A percentile compares a stretch with the other conserved stretches of the same genome.
Conservation (phyloP, 2,888 invertebrate species). For the Tipula unca region DNA sequence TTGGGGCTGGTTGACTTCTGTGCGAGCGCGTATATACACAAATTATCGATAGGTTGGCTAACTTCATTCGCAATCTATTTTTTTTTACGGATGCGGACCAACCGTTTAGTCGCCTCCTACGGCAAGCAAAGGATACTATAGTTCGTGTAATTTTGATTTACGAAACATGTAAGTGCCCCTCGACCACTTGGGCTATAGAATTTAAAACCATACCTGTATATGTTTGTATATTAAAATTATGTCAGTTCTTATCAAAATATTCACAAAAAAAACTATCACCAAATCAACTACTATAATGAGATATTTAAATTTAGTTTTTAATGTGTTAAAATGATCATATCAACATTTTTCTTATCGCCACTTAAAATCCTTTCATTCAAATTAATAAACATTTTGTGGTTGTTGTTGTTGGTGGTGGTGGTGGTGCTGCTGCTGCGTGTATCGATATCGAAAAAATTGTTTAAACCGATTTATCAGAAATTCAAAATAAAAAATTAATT, state of each 20-base stretch:
- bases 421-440: neutral
- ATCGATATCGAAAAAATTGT: neutral
- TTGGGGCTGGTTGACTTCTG: too few species aligned
- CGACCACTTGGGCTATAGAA: too few species aligned
- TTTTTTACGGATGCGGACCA: too few species aligned
- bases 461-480: neutral
- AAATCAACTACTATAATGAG: neutral
- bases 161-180: too few species aligned
- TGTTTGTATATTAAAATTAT: neutral
- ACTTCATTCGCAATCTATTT: too few species aligned
- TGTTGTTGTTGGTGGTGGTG: neutral
- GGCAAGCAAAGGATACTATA: too few species aligned
- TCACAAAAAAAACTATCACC: neutral
- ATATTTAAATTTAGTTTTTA: conserved; percentile 8
- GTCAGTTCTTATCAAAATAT: neutral
- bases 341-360: neutral
- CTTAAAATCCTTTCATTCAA: neutral
- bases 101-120: too few species aligned
- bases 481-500: neutral
- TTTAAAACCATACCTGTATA: neutral
- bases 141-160: too few species aligned
- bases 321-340: conserved; percentile 4
- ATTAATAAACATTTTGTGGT: neutral
- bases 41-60: too few species aligned
- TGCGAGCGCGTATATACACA: too few species aligned